Base-by-base conservation (phyloP, 2,113 vertebrate genomes). In the Suncus etruscus region DNA sequence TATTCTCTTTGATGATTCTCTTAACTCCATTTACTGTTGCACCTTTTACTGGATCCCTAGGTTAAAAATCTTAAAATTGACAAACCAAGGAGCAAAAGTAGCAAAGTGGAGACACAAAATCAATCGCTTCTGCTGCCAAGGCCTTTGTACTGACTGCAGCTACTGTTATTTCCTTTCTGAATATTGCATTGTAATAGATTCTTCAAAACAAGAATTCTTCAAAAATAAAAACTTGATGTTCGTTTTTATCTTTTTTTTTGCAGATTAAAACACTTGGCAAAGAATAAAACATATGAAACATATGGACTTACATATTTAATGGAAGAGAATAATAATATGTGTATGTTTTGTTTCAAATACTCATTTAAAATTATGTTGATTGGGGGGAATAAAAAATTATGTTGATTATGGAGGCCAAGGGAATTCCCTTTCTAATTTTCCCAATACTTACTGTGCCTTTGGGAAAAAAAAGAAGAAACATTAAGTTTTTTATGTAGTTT, bases 51-150 rank as follows among this genome's bases (percentile, higher is more conserved):
- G 65, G 20, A 80, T 45, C 15, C 24, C 24, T 87, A 32, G n/a
- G 50, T 70, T 29, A 87, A 25, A 68, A 12, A 54, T 86, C 91
- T 68, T 50, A 58, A 85, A 87, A 47, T 50, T 11, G 48, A 39
- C 45, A 81, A 1, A 31, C 3, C 0, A 25, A 48, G 31, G 6
- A 82, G 8, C 18, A 48, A 85, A 76, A 69, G 1, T 85, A 47
- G 39, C 16, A 70, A 47, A 39, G 50, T 14, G 24, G 16, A 12
- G 39, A 78, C 73, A 86, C 72, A 83, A 79, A 72, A 70, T 32
- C 61, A 78, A 79, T 15, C 12, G 15, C 27, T 76, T 20, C 8
- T n/a, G 2, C 22, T 76, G 10, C 9, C 31, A 87, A 87, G 50
- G 7, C 24, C 50, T 75, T 72, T 58, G 20, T 83, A 72, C 66